Percentiles rank a stretch among this genome's conserved stretches.
Conservation (phyloP, 1,140 invertebrate genomes). For the Pseudomyrmex sp. region DNA sequence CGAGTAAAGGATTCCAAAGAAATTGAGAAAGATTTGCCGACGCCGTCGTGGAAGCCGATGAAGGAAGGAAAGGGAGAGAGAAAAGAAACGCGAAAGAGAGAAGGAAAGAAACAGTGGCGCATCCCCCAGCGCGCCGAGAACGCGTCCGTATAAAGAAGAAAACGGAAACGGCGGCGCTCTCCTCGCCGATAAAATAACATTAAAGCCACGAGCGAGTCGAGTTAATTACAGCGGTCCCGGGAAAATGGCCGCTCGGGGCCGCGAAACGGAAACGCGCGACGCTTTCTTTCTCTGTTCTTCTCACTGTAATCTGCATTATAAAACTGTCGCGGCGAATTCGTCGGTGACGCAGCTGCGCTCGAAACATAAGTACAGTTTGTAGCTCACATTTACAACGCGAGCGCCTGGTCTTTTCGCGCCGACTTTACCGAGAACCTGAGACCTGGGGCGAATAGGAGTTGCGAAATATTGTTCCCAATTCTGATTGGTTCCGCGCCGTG, state of each 20-base stretch:
- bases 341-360: slow-evolving; percentile 60
- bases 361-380: slow-evolving; percentile 48
- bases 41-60: slow-evolving; percentile 54
- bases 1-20: slow-evolving; percentile 74
- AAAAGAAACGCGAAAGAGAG: slow-evolving; percentile 18
- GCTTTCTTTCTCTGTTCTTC: no score
- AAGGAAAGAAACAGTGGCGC: slow-evolving; percentile 48
- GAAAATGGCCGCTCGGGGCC: slow-evolving; percentile 29
- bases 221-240: slow-evolving; percentile 51
- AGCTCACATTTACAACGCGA: slow-evolving; percentile 16
- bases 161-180: background rate
- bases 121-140: slow-evolving; percentile 28
- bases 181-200: slow-evolving; percentile 70
- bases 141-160: slow-evolving; percentile 46
- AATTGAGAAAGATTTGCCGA: slow-evolving; percentile 76
- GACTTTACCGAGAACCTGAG: background rate
- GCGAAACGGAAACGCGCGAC: slow-evolving; percentile 15
- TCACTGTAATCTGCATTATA: slow-evolving; percentile 67
- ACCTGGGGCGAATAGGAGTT: background rate
- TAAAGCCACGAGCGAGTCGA: slow-evolving; percentile 54
- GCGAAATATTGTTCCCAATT: slow-evolving; percentile 8
- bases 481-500: background rate
- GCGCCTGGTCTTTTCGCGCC: background rate
- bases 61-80: slow-evolving; percentile 16
- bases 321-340: slow-evolving; percentile 62